Evolutionary conservation across 2,888 invertebrate genomes (phyloP), one percentile per base, ranked within the genome.

Genomic region (Tetragnatha montana): DNA sequence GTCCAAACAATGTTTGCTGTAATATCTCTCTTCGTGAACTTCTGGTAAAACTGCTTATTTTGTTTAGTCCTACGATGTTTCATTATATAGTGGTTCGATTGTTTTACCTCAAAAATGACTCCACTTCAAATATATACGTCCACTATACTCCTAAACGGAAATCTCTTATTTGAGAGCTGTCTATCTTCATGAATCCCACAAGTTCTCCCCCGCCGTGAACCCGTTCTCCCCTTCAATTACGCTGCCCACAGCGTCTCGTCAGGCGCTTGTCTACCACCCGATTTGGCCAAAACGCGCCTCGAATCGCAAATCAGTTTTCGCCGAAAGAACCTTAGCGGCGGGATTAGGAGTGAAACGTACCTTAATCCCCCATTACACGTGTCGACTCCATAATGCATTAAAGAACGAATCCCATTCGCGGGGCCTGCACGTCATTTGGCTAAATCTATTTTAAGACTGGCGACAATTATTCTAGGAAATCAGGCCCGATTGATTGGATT

Each of bases 191-290:
- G 35, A 35, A 35, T 4, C 35, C 35, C 35, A 35, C 4, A 35
- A 35, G 35, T 35, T 35, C 35, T 35, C 35, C 2, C 35, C 35
- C 35, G 35, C 35, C 4, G 35, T 60, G 12, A 60, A 60, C 17
- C 60, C 60, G 14, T 60, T 60, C 60, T 60, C 60, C 12, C 14
- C 60, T 60, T 12, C 60, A 60, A 60, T 60, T 60, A 60, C 17
- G 60, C 17, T 12, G 60, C 60, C 60, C 60, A 19, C 19, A 6
- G 71, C 8, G 19, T 21, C 21, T 71, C 71, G 71, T 71, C 19
- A 49, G 69, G 47, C 71, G 81, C 73, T 78, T 73, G 71, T 50
- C 73, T 51, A 51, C 81, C 73, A 81, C 73, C 35, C 35, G 35
- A 81, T 81, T 81, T 73, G 21, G 73, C 50, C 70, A 10, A 51